phyloP scores from a whole-genome alignment of 1,140 invertebrate genomes.

The Zaprionus africanus region DNA sequence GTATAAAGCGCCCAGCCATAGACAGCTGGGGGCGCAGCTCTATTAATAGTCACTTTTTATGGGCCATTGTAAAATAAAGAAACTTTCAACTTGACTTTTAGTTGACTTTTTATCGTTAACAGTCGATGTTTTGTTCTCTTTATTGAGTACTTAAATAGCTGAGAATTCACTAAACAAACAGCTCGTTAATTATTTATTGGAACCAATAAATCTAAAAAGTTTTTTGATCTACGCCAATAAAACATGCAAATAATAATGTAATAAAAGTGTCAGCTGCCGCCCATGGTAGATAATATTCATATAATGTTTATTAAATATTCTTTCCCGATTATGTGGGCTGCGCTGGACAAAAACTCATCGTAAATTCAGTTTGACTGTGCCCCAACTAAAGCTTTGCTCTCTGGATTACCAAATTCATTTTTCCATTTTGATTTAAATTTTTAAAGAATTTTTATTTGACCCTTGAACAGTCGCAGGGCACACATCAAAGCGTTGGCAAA shows the following conservation, averaged over 20 bases:
- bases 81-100: too few relatives aligned
- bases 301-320: background rate
- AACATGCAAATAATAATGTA: background rate
- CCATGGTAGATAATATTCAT: background rate
- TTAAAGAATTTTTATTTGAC: background rate
- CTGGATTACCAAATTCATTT: too few relatives aligned
- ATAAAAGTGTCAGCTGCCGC: background rate
- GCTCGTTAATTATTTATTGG: background rate
- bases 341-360: background rate
- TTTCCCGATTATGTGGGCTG: too few relatives aligned
- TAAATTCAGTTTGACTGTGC: too few relatives aligned
- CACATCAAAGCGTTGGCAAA: background rate
- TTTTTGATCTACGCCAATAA: background rate
- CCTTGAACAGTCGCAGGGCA: background rate
- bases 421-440: background rate
- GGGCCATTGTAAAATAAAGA: background rate
- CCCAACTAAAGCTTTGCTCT: too few relatives aligned
- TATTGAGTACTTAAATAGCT: background rate
- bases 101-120: background rate
- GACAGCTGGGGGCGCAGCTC: background rate
- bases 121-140: background rate
- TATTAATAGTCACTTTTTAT: background rate
- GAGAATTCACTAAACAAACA: too few relatives aligned
- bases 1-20: constrained; percentile 23
- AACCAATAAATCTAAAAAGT: background rate